phyloP scores from a whole-genome alignment of 2,797 vertebrate species.

The Bradypodion ventrale region DNA sequence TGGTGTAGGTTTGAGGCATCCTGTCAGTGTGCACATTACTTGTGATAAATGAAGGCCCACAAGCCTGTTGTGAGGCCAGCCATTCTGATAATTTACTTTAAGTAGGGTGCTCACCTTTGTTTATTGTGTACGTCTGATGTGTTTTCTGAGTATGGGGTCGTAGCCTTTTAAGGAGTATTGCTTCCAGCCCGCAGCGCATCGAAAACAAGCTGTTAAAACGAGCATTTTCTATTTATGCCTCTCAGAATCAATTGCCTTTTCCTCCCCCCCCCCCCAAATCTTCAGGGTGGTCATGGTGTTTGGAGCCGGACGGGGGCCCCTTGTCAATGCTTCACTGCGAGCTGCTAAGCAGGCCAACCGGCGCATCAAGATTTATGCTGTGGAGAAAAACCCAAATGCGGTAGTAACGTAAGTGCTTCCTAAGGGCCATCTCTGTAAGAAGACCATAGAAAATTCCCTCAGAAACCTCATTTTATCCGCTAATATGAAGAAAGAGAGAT shows the following conservation, averaged over 20 bases:
- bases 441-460: background rate
- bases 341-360: constrained; percentile 88
- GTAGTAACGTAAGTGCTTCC: constrained; percentile 86
- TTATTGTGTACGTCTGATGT: background rate
- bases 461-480: background rate
- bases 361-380: constrained; percentile 86
- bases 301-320: constrained; percentile 89
- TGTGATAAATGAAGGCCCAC: background rate
- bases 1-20: too few species aligned
- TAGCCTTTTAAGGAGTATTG: background rate
- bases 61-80: too few species aligned
- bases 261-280: background rate
- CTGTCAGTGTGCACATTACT: too few species aligned
- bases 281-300: constrained; percentile 90
- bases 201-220: background rate
- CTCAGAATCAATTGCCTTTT: background rate
- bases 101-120: background rate
- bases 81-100: background rate
- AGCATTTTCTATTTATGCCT: background rate
- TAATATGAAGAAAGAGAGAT: background rate
- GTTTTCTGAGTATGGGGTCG: background rate
- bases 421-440: background rate
- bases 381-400: constrained; percentile 94
- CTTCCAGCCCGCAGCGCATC: background rate
- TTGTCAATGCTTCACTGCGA: constrained; percentile 89